Evolutionary conservation across 2,113 vertebrate genomes (phyloP).

Genomic region (Hydropotes inermis): DNA sequence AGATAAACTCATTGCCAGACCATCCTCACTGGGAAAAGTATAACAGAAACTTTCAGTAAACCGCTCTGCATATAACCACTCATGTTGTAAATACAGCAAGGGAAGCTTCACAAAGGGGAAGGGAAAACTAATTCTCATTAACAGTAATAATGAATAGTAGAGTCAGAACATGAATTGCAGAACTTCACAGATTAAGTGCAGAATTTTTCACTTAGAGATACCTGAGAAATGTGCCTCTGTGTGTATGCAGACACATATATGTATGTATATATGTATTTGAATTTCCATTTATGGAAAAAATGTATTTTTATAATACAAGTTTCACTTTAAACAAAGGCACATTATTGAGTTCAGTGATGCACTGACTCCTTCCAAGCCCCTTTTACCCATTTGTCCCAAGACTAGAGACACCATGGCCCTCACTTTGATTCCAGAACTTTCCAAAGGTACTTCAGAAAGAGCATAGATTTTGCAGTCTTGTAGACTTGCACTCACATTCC

Average conservation of each 20-base stretch:
- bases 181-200: neutral
- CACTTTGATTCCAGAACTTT: neutral
- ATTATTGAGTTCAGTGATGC: neutral
- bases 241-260: neutral
- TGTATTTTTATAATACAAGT: neutral
- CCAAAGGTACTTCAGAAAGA: neutral
- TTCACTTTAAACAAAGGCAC: neutral
- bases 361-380: neutral
- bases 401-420: neutral
- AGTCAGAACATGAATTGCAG: neutral
- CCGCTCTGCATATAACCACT: neutral
- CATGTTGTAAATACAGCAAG: neutral
- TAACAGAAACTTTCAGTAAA: neutral
- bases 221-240: neutral
- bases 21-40: neutral
- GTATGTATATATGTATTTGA: neutral
- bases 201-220: neutral
- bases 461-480: neutral
- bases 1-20: conserved; percentile 56
- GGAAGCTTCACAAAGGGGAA: neutral
- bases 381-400: neutral
- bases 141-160: neutral
- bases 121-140: neutral
- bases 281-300: neutral
- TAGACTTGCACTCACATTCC: neutral